A percentile compares a stretch with the other conserved stretches of the same genome.
phyloP scores from a whole-genome alignment of 2,888 invertebrate species.

The Miltochrista miniata region DNA sequence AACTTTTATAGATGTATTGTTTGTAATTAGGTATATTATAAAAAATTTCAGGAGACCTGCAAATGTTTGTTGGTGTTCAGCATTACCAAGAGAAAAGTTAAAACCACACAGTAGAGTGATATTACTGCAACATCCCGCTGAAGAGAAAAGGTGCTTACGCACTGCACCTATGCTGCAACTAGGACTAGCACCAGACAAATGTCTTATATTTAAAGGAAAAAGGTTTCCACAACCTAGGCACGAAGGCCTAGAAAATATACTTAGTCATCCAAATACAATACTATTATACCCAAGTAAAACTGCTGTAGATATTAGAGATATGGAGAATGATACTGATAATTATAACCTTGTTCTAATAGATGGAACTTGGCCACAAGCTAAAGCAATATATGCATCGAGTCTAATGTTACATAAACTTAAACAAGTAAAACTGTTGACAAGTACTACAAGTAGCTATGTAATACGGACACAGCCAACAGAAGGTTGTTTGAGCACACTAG shows the following conservation, averaged over 20 bases:
- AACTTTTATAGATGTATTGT: no score
- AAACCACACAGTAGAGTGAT: constrained; percentile 88
- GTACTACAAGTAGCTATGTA: constrained; percentile 92
- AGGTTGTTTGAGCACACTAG: constrained; percentile 94
- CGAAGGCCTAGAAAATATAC: constrained; percentile 85
- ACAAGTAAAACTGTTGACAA: constrained; percentile 91
- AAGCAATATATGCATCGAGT: constrained; percentile 94
- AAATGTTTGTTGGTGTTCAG: constrained; percentile 95
- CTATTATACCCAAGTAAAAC: constrained; percentile 91
- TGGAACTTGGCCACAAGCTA: constrained; percentile 98
- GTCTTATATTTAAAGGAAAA: constrained; percentile 92
- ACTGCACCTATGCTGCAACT: constrained; percentile 95
- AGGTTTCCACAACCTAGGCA: constrained; percentile 90
- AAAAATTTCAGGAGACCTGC: constrained; percentile 87
- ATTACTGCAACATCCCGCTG: constrained; percentile 96
- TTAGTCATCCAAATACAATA: constrained; percentile 87
- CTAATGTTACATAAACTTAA: constrained; percentile 88
- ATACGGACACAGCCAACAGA: constrained; percentile 97
- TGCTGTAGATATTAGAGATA: constrained; percentile 86
- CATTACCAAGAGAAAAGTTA: constrained; percentile 88
- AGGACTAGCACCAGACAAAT: constrained; percentile 89
- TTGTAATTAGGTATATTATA: no score
- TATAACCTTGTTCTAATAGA: constrained; percentile 94
- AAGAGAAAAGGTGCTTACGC: constrained; percentile 93
- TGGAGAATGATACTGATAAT: constrained; percentile 69